phyloP scores from a whole-genome alignment of 2,797 vertebrate genomes.

The Odontamblyopus lacepedii region DNA sequence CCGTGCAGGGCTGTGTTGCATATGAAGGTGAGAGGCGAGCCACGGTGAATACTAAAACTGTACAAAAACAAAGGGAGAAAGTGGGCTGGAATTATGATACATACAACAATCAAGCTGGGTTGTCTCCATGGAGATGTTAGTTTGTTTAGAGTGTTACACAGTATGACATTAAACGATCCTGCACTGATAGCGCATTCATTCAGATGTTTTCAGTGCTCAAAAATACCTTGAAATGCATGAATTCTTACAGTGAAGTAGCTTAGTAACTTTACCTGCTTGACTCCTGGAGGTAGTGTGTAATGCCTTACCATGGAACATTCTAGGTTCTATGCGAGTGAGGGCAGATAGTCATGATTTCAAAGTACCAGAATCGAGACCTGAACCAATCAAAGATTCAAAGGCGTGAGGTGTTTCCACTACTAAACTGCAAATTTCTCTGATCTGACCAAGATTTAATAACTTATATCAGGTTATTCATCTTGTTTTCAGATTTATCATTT shows the following conservation, averaged over 20 bases:
- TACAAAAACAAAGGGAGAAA: slow-evolving; percentile 1
- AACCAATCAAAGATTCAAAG: no score
- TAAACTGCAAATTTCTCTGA: no score
- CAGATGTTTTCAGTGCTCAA: not conserved
- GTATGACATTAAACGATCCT: not conserved
- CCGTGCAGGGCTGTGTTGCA: slow-evolving; percentile 10
- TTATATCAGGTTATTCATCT: no score
- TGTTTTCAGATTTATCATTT: no score
- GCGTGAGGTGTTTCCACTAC: no score
- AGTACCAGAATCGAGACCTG: no score
- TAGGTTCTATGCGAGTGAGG: no score
- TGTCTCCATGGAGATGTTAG: not conserved
- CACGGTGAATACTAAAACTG: slow-evolving; percentile 32
- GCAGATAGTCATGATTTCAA: no score
- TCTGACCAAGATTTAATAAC: no score
- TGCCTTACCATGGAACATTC: no score
- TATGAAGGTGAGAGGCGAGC: slow-evolving; percentile 28
- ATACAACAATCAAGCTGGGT: not conserved
- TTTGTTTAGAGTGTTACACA: not conserved
- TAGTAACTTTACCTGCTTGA: no score
- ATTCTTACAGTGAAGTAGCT: not conserved
- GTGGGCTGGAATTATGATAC: not conserved
- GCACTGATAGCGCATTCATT: not conserved
- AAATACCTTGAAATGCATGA: not conserved
- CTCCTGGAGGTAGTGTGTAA: no score